A percentile compares a stretch with the other conserved stretches of the same genome.
phyloP scores from a whole-genome alignment of 2,888 invertebrate genomes.

The Dorcus hopei region DNA sequence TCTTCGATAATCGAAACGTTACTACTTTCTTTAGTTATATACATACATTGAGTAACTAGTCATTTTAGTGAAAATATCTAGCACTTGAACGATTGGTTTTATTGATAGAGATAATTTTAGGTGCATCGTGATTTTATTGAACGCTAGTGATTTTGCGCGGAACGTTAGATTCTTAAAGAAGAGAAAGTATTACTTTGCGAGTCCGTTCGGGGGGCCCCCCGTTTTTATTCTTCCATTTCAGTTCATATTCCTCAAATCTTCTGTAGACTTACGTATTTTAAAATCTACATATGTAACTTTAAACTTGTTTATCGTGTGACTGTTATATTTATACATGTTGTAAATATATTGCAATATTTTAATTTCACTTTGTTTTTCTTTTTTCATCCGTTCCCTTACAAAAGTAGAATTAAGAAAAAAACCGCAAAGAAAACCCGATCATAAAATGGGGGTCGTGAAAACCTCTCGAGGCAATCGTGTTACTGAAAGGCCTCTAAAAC shows the following conservation, averaged over 20 bases:
- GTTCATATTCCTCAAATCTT: background rate
- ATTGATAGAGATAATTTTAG: too few relatives aligned
- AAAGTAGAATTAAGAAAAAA: background rate
- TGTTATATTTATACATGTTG: conserved; percentile 20
- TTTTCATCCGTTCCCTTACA: background rate
- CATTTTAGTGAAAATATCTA: background rate
- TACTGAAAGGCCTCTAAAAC: too few relatives aligned
- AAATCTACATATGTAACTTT: conserved; percentile 10
- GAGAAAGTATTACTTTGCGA: background rate
- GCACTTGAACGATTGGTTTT: too few relatives aligned
- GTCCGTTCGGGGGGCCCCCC: background rate
- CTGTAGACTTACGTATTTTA: conserved; percentile 1
- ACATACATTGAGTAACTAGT: conserved; percentile 16
- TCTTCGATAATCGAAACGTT: too few relatives aligned
- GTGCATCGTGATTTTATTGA: too few relatives aligned
- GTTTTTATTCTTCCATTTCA: background rate
- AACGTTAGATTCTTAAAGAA: background rate
- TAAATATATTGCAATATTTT: conserved; percentile 1
- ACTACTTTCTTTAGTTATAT: background rate
- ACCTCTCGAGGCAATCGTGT: too few relatives aligned
- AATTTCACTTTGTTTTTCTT: background rate
- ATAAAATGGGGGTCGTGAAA: too few relatives aligned
- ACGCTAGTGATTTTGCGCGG: too few relatives aligned
- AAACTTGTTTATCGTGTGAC: conserved; percentile 21
- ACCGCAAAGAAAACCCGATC: too few relatives aligned